These are phyloP conservation scores for Buteo buteo DNA, from an alignment of 2,113 vertebrate species.

Conservation along the genomic window DNA sequence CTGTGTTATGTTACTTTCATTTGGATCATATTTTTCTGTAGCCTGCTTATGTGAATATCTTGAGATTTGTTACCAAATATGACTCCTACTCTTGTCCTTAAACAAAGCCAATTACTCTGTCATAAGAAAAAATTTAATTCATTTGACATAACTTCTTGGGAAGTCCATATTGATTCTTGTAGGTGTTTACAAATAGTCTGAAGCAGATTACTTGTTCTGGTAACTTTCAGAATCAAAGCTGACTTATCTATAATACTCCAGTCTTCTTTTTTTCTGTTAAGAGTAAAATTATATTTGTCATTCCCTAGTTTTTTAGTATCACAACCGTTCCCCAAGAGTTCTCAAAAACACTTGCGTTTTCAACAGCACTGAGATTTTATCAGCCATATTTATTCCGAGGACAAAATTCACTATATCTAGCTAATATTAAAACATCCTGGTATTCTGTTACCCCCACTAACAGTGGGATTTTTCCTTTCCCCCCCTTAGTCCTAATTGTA, in stretches of 20 bases:
- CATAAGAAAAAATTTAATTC: background rate
- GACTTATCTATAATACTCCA: background rate
- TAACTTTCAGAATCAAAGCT: background rate
- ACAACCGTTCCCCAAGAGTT: background rate
- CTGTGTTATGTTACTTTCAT: background rate
- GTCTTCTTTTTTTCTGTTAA: background rate
- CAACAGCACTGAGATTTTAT: background rate
- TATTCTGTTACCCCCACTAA: background rate
- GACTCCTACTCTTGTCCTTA: background rate
- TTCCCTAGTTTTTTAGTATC: background rate
- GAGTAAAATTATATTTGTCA: background rate
- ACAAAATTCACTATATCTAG: background rate
- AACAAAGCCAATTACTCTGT: background rate
- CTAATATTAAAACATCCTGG: background rate
- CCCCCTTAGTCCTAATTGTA: background rate
- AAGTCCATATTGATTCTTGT: background rate
- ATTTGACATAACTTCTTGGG: background rate
- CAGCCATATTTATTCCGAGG: background rate
- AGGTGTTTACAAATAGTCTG: background rate
- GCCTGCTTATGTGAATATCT: background rate
- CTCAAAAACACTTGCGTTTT: background rate
- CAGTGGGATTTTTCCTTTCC: background rate
- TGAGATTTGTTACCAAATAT: background rate
- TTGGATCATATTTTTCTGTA: background rate
- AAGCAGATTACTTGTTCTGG: background rate